Percentiles rank a stretch among this genome's conserved stretches.
Evolutionary conservation across 2,797 vertebrate genomes (phyloP).

Genomic region (Lutra lutra): DNA sequence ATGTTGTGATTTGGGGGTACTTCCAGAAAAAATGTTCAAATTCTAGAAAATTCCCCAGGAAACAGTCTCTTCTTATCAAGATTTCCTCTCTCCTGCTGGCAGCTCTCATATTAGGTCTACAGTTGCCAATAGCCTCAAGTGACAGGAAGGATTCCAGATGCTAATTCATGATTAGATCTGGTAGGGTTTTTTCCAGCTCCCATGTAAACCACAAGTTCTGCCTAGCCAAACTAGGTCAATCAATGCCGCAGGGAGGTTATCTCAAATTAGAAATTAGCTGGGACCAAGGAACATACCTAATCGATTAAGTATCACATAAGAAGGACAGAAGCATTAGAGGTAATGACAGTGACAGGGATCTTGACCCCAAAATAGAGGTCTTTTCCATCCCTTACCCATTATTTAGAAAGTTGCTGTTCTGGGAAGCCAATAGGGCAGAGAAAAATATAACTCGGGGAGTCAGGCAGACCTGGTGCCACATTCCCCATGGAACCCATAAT

Average conservation of each 20-base stretch:
- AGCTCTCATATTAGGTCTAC: slow-evolving; percentile 35
- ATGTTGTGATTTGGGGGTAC: neutral
- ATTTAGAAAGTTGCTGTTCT: slow-evolving; percentile 5
- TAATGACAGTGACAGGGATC: neutral
- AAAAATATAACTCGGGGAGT: neutral
- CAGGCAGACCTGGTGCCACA: neutral
- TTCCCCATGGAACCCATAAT: neutral
- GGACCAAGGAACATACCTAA: slow-evolving; percentile 53
- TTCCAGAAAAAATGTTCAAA: slow-evolving; percentile 10
- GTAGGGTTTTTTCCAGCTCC: slow-evolving; percentile 45
- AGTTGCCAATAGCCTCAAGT: slow-evolving; percentile 21
- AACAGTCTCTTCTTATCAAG: slow-evolving; percentile 30
- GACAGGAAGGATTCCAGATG: slow-evolving; percentile 41
- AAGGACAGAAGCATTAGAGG: slow-evolving; percentile 54
- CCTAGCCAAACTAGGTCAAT: slow-evolving; percentile 66
- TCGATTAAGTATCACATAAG: slow-evolving; percentile 59
- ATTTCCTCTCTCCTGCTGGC: neutral
- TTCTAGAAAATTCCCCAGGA: slow-evolving; percentile 25
- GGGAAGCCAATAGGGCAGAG: neutral
- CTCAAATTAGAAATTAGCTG: slow-evolving; percentile 68
- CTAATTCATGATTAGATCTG: slow-evolving; percentile 56
- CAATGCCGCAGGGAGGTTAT: slow-evolving; percentile 60
- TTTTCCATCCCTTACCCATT: neutral
- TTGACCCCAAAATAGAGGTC: slow-evolving; percentile 10
- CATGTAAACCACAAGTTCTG: slow-evolving; percentile 54